Evolutionary conservation across 2,113 vertebrate genomes (phyloP).

Genomic region (Nettapus auritus): DNA sequence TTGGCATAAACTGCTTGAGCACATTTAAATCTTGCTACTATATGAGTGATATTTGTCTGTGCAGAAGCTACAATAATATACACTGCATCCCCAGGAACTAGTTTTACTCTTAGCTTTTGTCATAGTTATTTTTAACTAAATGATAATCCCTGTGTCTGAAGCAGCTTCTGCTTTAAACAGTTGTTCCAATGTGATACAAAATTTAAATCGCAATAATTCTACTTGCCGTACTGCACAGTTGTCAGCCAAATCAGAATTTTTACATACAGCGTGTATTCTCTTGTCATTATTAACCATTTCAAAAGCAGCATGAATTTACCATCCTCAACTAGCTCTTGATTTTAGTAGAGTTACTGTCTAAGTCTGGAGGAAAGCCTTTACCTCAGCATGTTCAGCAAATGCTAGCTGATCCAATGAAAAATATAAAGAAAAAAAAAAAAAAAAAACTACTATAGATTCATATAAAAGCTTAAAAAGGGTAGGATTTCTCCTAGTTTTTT

Average conservation of each 20-base stretch:
- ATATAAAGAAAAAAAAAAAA: not conserved
- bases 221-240: not conserved
- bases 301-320: not conserved
- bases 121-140: slow-evolving; percentile 31
- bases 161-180: not conserved
- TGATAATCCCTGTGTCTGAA: not conserved
- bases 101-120: not conserved
- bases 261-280: not conserved
- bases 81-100: not conserved
- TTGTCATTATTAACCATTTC: not conserved
- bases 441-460: not conserved
- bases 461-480: not conserved
- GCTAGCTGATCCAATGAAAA: not conserved
- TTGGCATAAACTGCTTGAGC: not conserved
- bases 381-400: not conserved
- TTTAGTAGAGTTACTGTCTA: not conserved
- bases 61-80: not conserved
- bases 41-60: not conserved
- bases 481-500: not conserved
- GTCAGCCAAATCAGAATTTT: not conserved
- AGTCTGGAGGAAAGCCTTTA: not conserved
- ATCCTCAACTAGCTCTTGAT: not conserved
- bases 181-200: not conserved
- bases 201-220: not conserved
- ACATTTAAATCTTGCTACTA: not conserved